Evolutionary conservation across 30 jellyfish, hydroid and myxozoan genomes (phyloP).

Genomic region (Sanderia malayensis): DNA sequence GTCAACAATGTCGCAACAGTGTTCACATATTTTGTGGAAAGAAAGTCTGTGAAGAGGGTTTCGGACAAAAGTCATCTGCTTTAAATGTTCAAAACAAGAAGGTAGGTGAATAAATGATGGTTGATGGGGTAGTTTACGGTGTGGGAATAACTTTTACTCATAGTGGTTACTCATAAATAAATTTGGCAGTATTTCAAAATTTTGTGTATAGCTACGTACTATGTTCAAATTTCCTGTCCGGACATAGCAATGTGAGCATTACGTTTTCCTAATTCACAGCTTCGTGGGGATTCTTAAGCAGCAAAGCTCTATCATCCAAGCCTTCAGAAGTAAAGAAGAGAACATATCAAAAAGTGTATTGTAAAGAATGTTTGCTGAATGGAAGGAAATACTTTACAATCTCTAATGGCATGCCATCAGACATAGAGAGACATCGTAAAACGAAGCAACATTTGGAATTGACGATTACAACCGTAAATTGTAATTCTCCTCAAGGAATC

Average conservation of each 20-base stretch:
- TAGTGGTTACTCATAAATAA: background rate
- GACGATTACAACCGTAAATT: no score
- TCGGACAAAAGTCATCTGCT: background rate
- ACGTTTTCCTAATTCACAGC: background rate
- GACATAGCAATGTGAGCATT: background rate
- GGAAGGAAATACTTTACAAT: no score
- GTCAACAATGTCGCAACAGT: background rate
- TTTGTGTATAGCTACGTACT: background rate
- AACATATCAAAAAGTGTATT: background rate
- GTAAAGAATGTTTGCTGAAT: background rate
- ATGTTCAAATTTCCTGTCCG: background rate
- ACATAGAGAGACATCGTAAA: no score
- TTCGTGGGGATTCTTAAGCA: conserved; percentile 1
- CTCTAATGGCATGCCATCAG: no score
- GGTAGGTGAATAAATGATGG: background rate
- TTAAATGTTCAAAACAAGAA: background rate
- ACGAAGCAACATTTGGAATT: no score
- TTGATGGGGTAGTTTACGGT: background rate
- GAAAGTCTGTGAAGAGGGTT: background rate
- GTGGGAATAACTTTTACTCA: background rate
- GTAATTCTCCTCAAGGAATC: no score
- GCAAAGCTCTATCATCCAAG: background rate
- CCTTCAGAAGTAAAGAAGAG: background rate
- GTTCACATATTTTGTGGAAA: background rate
- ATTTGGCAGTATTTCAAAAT: background rate